These are phyloP conservation scores for Acrocyrtus sp. DNA, from an alignment of 2,888 invertebrate species.

Conservation along the genomic window DNA sequence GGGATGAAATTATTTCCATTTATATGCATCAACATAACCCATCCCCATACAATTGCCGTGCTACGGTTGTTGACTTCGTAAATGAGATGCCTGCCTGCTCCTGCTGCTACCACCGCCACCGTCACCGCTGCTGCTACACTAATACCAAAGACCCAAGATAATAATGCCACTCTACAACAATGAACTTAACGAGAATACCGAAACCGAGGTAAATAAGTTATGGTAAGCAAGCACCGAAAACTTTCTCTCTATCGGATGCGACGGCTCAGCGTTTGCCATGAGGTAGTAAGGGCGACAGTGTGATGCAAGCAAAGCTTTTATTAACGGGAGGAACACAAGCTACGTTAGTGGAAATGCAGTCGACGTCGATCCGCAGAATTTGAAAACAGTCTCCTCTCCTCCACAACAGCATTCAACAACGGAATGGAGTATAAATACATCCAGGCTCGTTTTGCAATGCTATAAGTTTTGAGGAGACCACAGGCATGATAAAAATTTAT, in stretches of 20 bases:
- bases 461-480: conserved; percentile 33
- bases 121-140: neutral
- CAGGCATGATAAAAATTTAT: conserved; percentile 43
- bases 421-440: no score
- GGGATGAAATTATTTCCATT: conserved; percentile 27
- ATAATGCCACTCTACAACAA: conserved; percentile 37
- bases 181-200: conserved; percentile 24
- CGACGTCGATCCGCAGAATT: no score
- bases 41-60: conserved; percentile 19
- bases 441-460: no score
- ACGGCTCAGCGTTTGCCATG: no score
- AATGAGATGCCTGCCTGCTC: conserved; percentile 36
- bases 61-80: conserved; percentile 42
- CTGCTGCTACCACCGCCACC: neutral
- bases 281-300: no score
- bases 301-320: no score
- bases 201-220: conserved; percentile 3
- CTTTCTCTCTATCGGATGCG: no score
- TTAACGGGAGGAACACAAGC: no score
- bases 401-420: no score
- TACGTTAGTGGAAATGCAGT: no score
- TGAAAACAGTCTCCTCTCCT: no score
- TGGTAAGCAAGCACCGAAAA: no score
- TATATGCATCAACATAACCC: conserved; percentile 39
- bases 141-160: neutral